phyloP scores from a whole-genome alignment of 2,797 vertebrate species.

The Halcyon chelicuti region DNA sequence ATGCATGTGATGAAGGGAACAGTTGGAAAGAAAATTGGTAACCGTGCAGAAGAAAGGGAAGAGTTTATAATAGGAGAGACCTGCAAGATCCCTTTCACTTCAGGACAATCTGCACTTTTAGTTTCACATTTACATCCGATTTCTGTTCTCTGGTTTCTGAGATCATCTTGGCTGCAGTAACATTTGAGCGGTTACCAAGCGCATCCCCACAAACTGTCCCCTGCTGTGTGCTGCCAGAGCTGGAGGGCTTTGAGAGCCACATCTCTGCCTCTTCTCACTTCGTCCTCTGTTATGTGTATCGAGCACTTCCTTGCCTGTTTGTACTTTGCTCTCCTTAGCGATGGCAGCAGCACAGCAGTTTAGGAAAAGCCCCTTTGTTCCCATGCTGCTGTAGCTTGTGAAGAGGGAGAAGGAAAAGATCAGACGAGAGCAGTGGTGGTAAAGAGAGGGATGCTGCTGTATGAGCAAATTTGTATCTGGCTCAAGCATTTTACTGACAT shows the following conservation, averaged over 20 bases:
- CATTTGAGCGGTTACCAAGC: not conserved
- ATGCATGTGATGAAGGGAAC: not conserved
- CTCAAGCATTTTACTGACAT: not conserved
- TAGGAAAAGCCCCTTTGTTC: not conserved
- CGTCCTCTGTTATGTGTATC: rapidly evolving
- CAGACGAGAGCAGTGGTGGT: not conserved
- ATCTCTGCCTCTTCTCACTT: not conserved
- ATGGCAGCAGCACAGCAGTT: not conserved
- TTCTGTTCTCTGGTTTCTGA: not conserved
- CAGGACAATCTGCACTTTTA: not conserved
- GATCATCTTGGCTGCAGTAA: not conserved
- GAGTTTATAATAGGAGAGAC: not conserved
- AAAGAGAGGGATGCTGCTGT: not conserved
- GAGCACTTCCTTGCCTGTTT: not conserved
- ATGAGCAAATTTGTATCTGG: not conserved
- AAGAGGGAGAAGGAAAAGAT: not conserved
- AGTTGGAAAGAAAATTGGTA: not conserved
- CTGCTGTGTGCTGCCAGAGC: not conserved
- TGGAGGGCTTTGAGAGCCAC: not conserved
- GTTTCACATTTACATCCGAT: not conserved
- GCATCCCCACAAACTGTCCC: not conserved
- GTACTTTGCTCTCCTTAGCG: not conserved
- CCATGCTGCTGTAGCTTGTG: not conserved
- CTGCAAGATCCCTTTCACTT: not conserved
- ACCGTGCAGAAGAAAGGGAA: not conserved